Evolutionary conservation across 2,888 invertebrate species (phyloP), one percentile per base, ranked within the genome.

Genomic region (Oscheius sp.): DNA sequence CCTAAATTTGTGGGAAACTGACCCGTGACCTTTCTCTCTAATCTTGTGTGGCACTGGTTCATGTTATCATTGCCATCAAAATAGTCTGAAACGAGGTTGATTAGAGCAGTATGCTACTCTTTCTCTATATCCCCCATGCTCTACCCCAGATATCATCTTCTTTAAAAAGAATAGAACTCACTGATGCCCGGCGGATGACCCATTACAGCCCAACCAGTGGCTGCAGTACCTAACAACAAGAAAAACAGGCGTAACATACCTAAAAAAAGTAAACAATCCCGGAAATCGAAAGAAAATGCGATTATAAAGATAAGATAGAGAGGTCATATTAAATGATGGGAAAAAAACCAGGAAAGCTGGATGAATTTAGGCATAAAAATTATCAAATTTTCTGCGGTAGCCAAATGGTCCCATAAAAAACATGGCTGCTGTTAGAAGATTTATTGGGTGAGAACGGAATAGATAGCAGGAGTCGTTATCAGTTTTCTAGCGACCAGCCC

Each of bases 61-160:
- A 76, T 56, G 29, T 69, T 66, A 52, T 82, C 82, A 53, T 70
- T 61, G 27, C 82, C 82, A 61, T 82, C 82, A 53, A 82, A 82
- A 68, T 76, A 82, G 68, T 73, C 80, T 80, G 53, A 45, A 80
- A 73, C n/a, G 35, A 35, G 35, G 9, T 35, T 35, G 35, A 35
- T 35, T n/a, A n/a, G 35, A 6, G 21, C 49, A 45, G 6, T 16
- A 25, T 23, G 23, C 25, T 18, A 25, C 55, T 23, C 3, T 55
- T 55, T 55, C n/a, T n/a, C 23, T 25, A 55, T 2, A 21, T 61
- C 29, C 55, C 21, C 9, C 9, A 52, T 18, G 55, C 23, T 3
- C 5, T 13, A 21, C 5, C 25, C 12, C 5, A 55, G 13, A 21
- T 23, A 25, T 13, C 23, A 7, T 16, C 5, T 21, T 13, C 5